Evolutionary conservation across 1,140 invertebrate species (phyloP).

Genomic region (Mamestra configurata): DNA sequence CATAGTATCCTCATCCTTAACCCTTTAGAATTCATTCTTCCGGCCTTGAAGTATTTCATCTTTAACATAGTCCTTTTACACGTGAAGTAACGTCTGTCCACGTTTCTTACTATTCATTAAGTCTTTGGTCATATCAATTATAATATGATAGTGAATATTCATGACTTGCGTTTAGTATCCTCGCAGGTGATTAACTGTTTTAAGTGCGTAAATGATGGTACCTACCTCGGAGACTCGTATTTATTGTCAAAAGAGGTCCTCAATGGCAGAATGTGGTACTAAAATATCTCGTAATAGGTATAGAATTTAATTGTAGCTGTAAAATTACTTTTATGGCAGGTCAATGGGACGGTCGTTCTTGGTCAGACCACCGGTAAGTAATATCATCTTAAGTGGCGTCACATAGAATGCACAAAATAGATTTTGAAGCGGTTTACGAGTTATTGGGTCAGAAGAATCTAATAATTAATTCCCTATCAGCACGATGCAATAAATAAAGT

Average conservation of each 20-base stretch:
- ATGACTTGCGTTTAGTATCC: not conserved
- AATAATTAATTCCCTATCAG: too few species aligned
- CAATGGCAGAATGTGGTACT: not conserved
- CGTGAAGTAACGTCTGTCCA: too few species aligned
- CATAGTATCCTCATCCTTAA: too few species aligned
- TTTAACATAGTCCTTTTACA: too few species aligned
- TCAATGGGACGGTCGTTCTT: not conserved
- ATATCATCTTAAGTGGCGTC: not conserved
- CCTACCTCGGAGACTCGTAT: not conserved
- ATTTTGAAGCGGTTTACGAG: not conserved
- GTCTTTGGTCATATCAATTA: slow-evolving; percentile 3
- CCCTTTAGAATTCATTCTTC: too few species aligned
- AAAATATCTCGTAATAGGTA: slow-evolving; percentile 19
- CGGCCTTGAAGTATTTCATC: too few species aligned
- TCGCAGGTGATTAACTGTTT: slow-evolving; percentile 10
- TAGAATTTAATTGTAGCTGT: slow-evolving; percentile 23
- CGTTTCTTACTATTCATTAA: not conserved
- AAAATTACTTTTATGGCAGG: slow-evolving; percentile 9
- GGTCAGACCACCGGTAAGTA: not conserved
- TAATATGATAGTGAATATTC: slow-evolving; percentile 30
- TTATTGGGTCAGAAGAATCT: not conserved
- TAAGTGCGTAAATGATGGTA: not conserved
- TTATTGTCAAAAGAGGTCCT: not conserved
- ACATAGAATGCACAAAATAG: too few species aligned
- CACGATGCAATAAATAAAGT: too few species aligned